Conservation (phyloP, 2,888 invertebrate genomes). For the Marasmarcha lunaedactyla region DNA sequence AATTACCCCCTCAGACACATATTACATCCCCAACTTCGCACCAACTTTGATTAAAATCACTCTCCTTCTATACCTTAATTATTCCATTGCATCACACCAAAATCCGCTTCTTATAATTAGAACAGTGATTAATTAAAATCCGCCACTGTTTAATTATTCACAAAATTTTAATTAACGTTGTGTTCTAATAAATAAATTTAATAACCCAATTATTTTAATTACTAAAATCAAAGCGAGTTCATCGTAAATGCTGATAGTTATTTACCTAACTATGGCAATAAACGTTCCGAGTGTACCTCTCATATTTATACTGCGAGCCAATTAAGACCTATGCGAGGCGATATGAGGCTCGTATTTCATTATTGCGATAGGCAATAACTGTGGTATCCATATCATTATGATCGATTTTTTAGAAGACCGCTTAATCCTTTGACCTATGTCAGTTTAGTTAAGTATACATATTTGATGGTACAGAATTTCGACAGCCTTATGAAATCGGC, state of each 20-base stretch:
- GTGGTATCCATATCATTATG: no score
- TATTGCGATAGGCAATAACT: no score
- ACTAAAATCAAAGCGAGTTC: background rate
- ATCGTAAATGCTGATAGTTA: background rate
- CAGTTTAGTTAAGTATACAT: no score
- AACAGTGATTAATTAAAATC: background rate
- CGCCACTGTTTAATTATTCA: background rate
- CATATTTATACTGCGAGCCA: background rate
- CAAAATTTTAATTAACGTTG: background rate
- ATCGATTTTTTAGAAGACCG: no score
- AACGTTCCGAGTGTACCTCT: background rate
- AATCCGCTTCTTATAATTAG: background rate
- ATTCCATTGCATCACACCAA: conserved; percentile 9
- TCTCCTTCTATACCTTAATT: conserved; percentile 22
- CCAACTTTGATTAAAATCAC: conserved; percentile 60
- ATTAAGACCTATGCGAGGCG: background rate
- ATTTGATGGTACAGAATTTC: no score
- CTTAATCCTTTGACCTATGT: no score
- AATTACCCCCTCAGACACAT: conserved; percentile 16
- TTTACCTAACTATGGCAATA: background rate
- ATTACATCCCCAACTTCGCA: conserved; percentile 33
- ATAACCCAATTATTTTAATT: conserved; percentile 1
- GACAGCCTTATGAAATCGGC: no score
- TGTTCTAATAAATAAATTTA: background rate
- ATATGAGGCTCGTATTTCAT: no score